A percentile compares a stretch with the other conserved stretches of the same genome.
Conservation (phyloP, 2,113 vertebrate genomes). For the Phyllostomus discolor region DNA sequence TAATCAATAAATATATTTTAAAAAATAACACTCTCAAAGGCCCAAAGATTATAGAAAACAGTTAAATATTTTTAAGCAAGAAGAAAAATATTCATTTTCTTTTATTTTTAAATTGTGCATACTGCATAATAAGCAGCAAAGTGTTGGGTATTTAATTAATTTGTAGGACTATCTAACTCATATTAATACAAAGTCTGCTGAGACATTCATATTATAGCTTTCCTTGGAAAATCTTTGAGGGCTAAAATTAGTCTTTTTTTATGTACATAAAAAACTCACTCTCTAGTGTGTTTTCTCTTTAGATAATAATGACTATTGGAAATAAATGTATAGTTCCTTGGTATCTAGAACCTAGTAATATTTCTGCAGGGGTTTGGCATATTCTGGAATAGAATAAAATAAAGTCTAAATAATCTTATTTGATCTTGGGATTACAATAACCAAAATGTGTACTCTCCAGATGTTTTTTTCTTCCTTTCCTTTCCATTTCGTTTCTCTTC, state of each 20-base stretch:
- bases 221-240: conserved; percentile 22
- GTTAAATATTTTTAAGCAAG: not conserved
- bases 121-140: conserved; percentile 12
- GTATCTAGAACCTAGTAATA: conserved; percentile 36
- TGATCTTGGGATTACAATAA: conserved; percentile 40
- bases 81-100: not conserved
- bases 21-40: not conserved
- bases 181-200: conserved; percentile 45
- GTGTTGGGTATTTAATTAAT: conserved; percentile 25
- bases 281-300: not conserved
- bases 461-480: not conserved
- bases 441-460: not conserved
- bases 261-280: not conserved
- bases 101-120: not conserved
- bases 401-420: conserved; percentile 24
- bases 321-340: conserved; percentile 43
- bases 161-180: not conserved
- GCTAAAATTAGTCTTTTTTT: conserved; percentile 33
- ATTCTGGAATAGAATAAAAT: conserved; percentile 12
- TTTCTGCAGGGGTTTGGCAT: conserved; percentile 43
- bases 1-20: too few relatives aligned
- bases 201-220: not conserved
- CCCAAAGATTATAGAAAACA: not conserved
- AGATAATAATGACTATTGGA: conserved; percentile 22
- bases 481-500: too few relatives aligned